Evolutionary conservation across 2,888 invertebrate genomes (phyloP).

Genomic region (Malthinus seriepunctatus): DNA sequence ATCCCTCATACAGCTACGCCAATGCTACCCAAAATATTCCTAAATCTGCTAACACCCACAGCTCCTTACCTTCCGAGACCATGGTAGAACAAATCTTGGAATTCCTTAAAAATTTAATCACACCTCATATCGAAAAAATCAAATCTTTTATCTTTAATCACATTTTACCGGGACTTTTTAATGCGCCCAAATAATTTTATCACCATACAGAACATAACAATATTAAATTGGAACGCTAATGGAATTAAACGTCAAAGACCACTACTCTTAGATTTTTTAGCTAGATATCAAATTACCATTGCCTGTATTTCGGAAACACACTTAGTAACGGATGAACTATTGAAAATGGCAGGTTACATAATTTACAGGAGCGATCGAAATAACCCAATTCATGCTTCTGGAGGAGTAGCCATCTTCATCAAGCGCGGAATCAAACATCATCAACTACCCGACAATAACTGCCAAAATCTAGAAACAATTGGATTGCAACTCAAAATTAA

Average conservation of each 20-base stretch:
- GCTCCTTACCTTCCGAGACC: too few relatives aligned
- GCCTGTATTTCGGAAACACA: not conserved
- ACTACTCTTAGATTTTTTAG: not conserved
- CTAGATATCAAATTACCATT: not conserved
- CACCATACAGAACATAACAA: not conserved
- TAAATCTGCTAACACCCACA: too few relatives aligned
- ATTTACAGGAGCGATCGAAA: not conserved
- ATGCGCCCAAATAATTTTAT: too few relatives aligned
- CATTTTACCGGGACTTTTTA: too few relatives aligned
- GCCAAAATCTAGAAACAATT: not conserved
- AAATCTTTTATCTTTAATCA: too few relatives aligned
- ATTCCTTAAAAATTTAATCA: too few relatives aligned
- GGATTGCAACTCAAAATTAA: not conserved
- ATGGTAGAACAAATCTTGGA: too few relatives aligned
- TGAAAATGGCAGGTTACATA: not conserved
- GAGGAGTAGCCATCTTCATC: not conserved
- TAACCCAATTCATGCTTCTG: not conserved
- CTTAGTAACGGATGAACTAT: not conserved
- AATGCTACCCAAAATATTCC: too few relatives aligned
- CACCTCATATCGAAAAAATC: too few relatives aligned
- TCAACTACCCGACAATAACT: not conserved
- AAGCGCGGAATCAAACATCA: not conserved
- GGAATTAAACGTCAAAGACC: not conserved
- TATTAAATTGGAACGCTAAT: not conserved
- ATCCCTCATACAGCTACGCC: too few relatives aligned